phyloP scores from a whole-genome alignment of 1,140 invertebrate genomes.

The Drosophila obscura region DNA sequence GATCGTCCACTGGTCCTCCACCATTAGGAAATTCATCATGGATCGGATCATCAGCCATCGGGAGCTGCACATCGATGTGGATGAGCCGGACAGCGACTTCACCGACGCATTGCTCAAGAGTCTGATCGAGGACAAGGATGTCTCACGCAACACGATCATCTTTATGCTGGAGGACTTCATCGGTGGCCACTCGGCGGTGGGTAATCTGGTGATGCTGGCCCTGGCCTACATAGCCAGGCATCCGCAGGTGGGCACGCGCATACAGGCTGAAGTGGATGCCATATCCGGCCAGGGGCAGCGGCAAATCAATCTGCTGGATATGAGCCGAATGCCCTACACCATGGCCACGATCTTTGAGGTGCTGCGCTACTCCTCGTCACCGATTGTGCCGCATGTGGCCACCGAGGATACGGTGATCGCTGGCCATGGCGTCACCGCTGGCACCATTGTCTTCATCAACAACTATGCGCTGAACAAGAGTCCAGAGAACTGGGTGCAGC shows the following conservation, averaged over 20 bases:
- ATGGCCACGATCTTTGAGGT: slow-evolving; percentile 93
- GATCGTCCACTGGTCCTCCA: slow-evolving; percentile 87
- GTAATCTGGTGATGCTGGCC: slow-evolving; percentile 91
- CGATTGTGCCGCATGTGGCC: slow-evolving; percentile 95
- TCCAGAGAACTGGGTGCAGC: slow-evolving; percentile 89
- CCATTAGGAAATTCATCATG: slow-evolving; percentile 90
- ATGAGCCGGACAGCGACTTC: slow-evolving; percentile 87
- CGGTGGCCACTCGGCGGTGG: slow-evolving; percentile 93
- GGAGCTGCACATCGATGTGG: slow-evolving; percentile 85
- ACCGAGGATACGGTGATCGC: slow-evolving; percentile 89
- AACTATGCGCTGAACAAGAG: slow-evolving; percentile 94
- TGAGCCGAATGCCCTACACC: slow-evolving; percentile 89
- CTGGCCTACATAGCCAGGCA: slow-evolving; percentile 88
- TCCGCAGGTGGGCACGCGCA: slow-evolving; percentile 87
- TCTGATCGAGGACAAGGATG: slow-evolving; percentile 86
- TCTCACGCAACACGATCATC: slow-evolving; percentile 88
- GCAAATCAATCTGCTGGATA: slow-evolving; percentile 87
- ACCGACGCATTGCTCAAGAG: slow-evolving; percentile 90
- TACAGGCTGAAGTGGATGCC: slow-evolving; percentile 89
- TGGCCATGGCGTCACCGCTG: slow-evolving; percentile 91
- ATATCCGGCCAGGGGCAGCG: slow-evolving; percentile 85
- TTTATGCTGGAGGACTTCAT: slow-evolving; percentile 94
- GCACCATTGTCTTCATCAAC: slow-evolving; percentile 94
- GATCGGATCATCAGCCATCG: slow-evolving; percentile 88
- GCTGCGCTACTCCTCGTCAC: slow-evolving; percentile 91